Base-by-base conservation (phyloP, 2,113 vertebrate genomes). In the Tiliqua scincoides region DNA sequence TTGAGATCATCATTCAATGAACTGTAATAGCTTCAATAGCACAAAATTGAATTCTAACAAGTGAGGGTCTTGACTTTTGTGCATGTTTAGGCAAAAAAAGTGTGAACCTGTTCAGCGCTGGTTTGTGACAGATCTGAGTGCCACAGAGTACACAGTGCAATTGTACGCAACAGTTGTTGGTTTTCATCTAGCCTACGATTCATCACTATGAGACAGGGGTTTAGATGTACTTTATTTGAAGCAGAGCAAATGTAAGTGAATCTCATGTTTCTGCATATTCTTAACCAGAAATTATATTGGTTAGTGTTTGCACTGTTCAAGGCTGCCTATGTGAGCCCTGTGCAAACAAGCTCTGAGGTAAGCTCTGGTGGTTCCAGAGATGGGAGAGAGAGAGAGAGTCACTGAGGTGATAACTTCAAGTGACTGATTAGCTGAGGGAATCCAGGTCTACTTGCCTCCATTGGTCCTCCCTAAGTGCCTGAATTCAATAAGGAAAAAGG, bases 41-140 rank as follows among this genome's bases (percentile, higher is more conserved):
- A 91, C 15, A 95, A 95, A 95, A 96, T 94, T 95, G 95, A 96
- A 96, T 95, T 93, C 93, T 95, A 93, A 91, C 94, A 95, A 93
- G 95, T 93, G 92, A 89, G 82, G 92, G 91, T 92, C 94, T 93
- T 95, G 93, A 95, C 83, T 95, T 95, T 17, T 91, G 90, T 89
- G 83, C 79, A 83, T 73, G 90, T 93, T 93, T 89, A 91, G 76
- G 57, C 68, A 48, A 20, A 86, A 90, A 73, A 88, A 74, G 73
- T 95, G 95, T 94, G 91, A 89, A 63, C 72, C 62, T 76, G 83
- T 82, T 88, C 82, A 86, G 65, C 71, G 89, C 85, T 72, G 85
- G 70, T 79, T 73, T 91, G 85, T 89, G 87, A 85, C 81, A 89
- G 75, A 74, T 80, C 77, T 40, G 74, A 92, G 23, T 82, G 40